These are phyloP conservation scores for Dermolepida albohirtum DNA, from an alignment of 2,888 invertebrate species.

Conservation along the genomic window DNA sequence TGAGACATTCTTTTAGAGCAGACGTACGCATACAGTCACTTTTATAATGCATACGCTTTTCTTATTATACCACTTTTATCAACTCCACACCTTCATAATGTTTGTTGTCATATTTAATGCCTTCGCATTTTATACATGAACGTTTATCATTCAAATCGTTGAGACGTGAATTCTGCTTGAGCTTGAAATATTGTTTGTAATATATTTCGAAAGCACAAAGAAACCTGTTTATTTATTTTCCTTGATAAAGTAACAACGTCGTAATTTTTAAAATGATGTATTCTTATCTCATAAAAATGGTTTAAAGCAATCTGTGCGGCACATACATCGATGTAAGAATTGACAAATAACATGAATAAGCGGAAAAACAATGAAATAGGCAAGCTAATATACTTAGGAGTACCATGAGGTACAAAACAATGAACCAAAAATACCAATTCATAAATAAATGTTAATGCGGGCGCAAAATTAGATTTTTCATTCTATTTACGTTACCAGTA, in stretches of 20 bases:
- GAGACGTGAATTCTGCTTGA: slow-evolving; percentile 37
- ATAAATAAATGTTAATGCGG: too few species aligned
- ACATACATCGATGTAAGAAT: too few species aligned
- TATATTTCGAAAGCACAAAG: slow-evolving; percentile 30
- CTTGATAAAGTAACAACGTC: slow-evolving; percentile 32
- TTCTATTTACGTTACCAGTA: too few species aligned
- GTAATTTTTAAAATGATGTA: slow-evolving; percentile 24
- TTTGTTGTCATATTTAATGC: slow-evolving; percentile 43
- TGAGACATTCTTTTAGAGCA: slow-evolving; percentile 27
- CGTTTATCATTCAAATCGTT: slow-evolving; percentile 31
- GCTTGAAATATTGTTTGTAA: slow-evolving; percentile 39
- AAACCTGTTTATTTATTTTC: slow-evolving; percentile 36
- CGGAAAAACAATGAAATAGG: too few species aligned
- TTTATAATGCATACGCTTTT: slow-evolving; percentile 20
- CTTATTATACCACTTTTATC: slow-evolving; percentile 21
- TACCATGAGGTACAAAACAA: too few species aligned
- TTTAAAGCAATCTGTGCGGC: too few species aligned
- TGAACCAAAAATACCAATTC: too few species aligned
- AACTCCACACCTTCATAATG: slow-evolving; percentile 39
- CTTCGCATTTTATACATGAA: slow-evolving; percentile 39
- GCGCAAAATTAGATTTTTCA: too few species aligned
- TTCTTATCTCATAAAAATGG: neutral
- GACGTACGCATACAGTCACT: slow-evolving; percentile 21
- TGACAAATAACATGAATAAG: too few species aligned
- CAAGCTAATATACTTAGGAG: too few species aligned